phyloP scores from a whole-genome alignment of 2,797 vertebrate species.

The Sciurus carolinensis region DNA sequence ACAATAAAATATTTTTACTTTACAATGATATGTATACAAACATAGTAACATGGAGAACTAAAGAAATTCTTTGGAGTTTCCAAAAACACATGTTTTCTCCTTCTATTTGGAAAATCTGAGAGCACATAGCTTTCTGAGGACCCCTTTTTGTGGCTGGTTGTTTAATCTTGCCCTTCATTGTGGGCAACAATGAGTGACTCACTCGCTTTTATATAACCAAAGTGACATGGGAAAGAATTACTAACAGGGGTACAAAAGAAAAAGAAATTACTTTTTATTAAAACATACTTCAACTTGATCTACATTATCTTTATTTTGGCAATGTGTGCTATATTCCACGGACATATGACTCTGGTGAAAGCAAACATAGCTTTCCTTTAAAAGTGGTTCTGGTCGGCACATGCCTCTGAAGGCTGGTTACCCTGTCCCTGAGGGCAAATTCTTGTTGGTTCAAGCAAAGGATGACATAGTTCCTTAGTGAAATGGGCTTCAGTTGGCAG shows the following conservation, averaged over 20 bases:
- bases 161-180: background rate
- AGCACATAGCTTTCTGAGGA: background rate
- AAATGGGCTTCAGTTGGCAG: background rate
- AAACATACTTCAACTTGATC: background rate
- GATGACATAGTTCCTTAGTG: background rate
- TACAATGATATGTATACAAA: background rate
- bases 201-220: background rate
- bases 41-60: background rate
- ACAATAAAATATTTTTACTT: background rate
- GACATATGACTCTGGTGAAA: background rate
- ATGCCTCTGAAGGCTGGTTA: background rate
- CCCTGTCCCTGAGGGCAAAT: background rate
- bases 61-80: background rate
- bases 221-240: background rate
- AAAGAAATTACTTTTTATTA: constrained; percentile 39
- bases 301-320: background rate
- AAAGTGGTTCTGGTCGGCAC: background rate
- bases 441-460: constrained; percentile 7
- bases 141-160: background rate
- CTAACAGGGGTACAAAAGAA: background rate
- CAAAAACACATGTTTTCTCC: background rate
- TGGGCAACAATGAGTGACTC: background rate
- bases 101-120: constrained; percentile 25
- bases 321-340: background rate
- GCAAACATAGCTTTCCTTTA: background rate